Evolutionary conservation across 1,140 invertebrate genomes (phyloP).

Genomic region (Asobara japonica): DNA sequence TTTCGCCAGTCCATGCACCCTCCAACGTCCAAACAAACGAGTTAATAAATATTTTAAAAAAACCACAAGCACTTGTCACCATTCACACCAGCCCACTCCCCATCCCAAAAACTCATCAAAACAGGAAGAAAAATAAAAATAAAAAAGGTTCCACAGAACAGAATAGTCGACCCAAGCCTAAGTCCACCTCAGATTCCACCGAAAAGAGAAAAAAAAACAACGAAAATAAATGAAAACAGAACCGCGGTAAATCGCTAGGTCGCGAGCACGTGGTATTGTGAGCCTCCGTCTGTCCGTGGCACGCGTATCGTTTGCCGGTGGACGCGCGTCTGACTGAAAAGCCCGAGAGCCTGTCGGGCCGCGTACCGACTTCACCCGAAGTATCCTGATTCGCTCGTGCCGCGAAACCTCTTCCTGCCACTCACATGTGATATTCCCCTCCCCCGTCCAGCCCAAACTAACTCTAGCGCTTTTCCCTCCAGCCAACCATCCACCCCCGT

Average conservation of each 20-base stretch:
- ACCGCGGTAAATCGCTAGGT: background rate
- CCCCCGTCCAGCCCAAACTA: background rate
- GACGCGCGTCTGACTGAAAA: constrained; percentile 62
- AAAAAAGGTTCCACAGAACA: too few relatives aligned
- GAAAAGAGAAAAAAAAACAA: constrained; percentile 11
- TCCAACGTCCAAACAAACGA: too few relatives aligned
- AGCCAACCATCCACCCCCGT: too few relatives aligned
- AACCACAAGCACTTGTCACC: too few relatives aligned
- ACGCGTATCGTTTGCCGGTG: constrained; percentile 61
- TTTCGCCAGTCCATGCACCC: too few relatives aligned
- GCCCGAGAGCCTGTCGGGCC: constrained; percentile 39
- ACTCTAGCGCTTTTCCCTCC: background rate
- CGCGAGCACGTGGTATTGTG: constrained; percentile 39
- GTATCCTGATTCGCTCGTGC: constrained; percentile 48
- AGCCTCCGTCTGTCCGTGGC: constrained; percentile 44
- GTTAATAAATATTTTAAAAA: too few relatives aligned
- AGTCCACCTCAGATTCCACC: background rate
- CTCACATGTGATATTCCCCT: too few relatives aligned
- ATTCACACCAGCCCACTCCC: too few relatives aligned
- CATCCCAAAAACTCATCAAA: too few relatives aligned
- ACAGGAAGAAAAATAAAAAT: too few relatives aligned
- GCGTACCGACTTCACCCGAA: background rate
- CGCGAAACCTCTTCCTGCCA: too few relatives aligned
- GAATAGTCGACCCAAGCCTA: too few relatives aligned
- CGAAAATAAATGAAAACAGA: background rate